Conservation (phyloP, 2,888 invertebrate species). For the Torymus texanus region DNA sequence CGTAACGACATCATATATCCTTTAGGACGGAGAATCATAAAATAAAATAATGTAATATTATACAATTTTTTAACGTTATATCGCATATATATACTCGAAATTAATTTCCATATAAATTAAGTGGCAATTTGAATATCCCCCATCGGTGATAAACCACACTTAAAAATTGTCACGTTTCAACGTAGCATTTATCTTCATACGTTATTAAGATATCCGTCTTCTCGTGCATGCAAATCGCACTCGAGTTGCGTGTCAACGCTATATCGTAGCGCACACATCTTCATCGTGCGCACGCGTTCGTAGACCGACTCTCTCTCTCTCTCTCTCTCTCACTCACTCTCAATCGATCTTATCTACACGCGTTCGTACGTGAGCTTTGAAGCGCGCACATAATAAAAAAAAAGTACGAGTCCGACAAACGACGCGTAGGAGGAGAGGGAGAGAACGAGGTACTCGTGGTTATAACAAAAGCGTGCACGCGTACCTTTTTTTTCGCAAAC, state of each 20-base stretch:
- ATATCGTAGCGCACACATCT: neutral
- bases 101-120: too few relatives aligned
- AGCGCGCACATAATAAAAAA: conserved; percentile 24
- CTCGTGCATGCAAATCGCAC: conserved; percentile 11
- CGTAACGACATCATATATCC: too few relatives aligned
- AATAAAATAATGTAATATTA: too few relatives aligned
- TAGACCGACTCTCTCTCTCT: neutral
- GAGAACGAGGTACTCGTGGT: neutral
- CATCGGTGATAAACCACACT: too few relatives aligned
- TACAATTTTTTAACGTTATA: too few relatives aligned
- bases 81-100: too few relatives aligned
- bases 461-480: neutral
- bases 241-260: conserved; percentile 23
- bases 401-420: neutral
- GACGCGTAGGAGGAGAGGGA: too few relatives aligned
- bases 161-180: too few relatives aligned
- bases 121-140: too few relatives aligned
- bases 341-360: conserved; percentile 10
- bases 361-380: neutral
- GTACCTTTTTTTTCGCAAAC: neutral
- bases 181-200: neutral
- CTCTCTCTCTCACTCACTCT: conserved; percentile 9
- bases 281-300: too few relatives aligned
- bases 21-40: too few relatives aligned
- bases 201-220: conserved; percentile 4